Evolutionary conservation across 2,797 vertebrate species (phyloP).

Genomic region (Phataginus tetradactyla): DNA sequence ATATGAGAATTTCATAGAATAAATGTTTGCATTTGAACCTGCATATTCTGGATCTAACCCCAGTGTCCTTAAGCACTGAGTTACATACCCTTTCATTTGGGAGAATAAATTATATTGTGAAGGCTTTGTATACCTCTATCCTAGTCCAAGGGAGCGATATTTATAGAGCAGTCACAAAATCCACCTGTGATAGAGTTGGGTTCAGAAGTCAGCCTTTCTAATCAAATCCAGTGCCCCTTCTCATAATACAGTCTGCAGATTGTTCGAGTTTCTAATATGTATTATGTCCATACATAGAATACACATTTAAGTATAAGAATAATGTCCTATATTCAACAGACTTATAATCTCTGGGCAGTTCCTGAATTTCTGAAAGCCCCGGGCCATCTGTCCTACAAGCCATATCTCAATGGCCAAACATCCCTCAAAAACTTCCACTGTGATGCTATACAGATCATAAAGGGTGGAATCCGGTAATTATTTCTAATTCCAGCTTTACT

Average conservation of each 20-base stretch:
- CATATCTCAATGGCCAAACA: neutral
- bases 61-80: neutral
- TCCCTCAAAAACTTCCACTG: neutral
- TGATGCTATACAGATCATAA: neutral
- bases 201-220: neutral
- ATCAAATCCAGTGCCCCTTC: neutral
- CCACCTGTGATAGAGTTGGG: neutral
- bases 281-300: neutral
- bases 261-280: neutral
- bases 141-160: neutral
- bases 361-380: neutral
- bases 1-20: neutral
- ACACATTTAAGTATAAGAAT: neutral
- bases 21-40: neutral
- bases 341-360: accelerated
- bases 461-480: neutral
- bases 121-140: neutral
- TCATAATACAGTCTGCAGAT: neutral
- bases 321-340: neutral
- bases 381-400: neutral
- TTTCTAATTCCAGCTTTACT: neutral
- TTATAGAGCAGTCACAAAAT: neutral
- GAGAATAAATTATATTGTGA: neutral
- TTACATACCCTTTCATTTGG: neutral
- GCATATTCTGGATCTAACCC: neutral